phyloP scores from a whole-genome alignment of 2,113 vertebrate genomes.

The Dasyornis broadbenti region DNA sequence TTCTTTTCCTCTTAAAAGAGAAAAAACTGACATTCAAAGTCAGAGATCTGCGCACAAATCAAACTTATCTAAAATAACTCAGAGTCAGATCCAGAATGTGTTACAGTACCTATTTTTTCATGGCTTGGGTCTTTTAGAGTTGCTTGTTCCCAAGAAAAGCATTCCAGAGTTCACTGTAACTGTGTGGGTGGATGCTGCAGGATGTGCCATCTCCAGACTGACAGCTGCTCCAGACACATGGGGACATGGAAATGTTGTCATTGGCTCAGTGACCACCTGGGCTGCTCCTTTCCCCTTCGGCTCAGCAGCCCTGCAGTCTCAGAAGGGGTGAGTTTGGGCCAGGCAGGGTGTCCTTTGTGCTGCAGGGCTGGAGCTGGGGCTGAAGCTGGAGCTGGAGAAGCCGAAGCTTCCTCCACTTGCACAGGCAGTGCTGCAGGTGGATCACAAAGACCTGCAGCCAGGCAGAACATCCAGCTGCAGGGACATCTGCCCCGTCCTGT shows the following conservation, averaged over 20 bases:
- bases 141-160: background rate
- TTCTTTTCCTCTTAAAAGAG: background rate
- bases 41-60: background rate
- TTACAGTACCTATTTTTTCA: background rate
- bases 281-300: background rate
- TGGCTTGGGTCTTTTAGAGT: background rate
- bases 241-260: background rate
- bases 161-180: background rate
- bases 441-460: background rate
- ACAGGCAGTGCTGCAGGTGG: background rate
- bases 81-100: background rate
- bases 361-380: background rate
- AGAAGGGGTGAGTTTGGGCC: background rate
- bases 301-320: background rate
- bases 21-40: background rate
- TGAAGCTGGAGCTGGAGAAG: background rate
- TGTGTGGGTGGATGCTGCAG: background rate
- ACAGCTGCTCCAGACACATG: background rate
- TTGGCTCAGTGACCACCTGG: background rate
- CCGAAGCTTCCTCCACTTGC: background rate
- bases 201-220: background rate
- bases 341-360: background rate
- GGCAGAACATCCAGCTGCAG: background rate
- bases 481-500: background rate
- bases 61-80: background rate